These are phyloP conservation scores for Petrocephalus schoutedeni DNA, from an alignment of 2,797 vertebrate species.

Conservation along the genomic window DNA sequence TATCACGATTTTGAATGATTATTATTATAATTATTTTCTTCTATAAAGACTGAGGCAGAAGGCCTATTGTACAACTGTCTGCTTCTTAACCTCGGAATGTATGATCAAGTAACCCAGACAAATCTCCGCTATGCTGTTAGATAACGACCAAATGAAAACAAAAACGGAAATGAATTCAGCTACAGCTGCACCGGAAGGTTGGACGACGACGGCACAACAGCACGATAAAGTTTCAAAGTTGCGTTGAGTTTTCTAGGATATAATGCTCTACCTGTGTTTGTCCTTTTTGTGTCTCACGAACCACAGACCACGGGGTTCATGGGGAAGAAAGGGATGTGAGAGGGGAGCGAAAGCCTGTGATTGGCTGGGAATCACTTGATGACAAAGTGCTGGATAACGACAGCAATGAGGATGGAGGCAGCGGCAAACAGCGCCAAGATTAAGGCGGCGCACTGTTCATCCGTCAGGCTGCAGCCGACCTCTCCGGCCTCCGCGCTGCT, in stretches of 20 bases:
- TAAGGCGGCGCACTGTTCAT: constrained; percentile 92
- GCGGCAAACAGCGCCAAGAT: constrained; percentile 89
- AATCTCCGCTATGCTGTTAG: background rate
- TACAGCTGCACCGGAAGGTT: background rate
- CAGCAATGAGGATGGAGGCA: constrained; percentile 94
- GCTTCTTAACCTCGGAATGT: background rate
- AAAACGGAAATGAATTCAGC: background rate
- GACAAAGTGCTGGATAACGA: constrained; percentile 96
- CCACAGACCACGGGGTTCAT: background rate
- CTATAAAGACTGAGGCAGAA: background rate
- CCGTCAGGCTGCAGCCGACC: constrained; percentile 74
- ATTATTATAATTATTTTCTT: background rate
- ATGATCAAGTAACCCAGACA: background rate
- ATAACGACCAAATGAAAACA: background rate
- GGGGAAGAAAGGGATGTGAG: constrained; percentile 35
- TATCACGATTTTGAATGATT: background rate
- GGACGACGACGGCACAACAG: background rate
- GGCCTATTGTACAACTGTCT: background rate
- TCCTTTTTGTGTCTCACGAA: background rate
- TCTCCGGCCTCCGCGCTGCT: constrained; percentile 62
- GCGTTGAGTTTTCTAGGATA: background rate
- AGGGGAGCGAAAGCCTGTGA: constrained; percentile 48
- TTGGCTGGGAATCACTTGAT: constrained; percentile 78
- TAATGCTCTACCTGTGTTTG: background rate
- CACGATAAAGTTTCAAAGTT: background rate